Conservation (phyloP, 2,797 vertebrate species). For the Catostomus latipinnis region DNA sequence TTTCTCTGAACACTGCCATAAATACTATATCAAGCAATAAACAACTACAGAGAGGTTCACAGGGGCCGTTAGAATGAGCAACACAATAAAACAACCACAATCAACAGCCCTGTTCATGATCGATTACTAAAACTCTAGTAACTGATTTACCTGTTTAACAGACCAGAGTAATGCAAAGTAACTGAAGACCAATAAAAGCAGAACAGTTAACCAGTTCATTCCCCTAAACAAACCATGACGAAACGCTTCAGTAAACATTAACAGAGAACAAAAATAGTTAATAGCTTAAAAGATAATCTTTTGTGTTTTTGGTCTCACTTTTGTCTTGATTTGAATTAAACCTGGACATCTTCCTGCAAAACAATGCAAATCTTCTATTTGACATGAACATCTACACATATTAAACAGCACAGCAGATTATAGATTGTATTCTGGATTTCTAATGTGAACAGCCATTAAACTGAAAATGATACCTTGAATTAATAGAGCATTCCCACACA, state of each 20-base stretch:
- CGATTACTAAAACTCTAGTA: constrained; percentile 30
- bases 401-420: no score
- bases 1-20: constrained; percentile 37
- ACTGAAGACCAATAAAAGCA: constrained; percentile 13
- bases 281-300: not conserved
- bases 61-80: constrained; percentile 7
- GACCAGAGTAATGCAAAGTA: constrained; percentile 6
- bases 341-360: constrained; percentile 1
- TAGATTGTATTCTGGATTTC: not conserved
- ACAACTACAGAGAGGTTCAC: constrained; percentile 45
- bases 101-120: not conserved
- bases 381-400: no score
- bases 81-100: constrained; percentile 8
- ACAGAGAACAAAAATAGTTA: not conserved
- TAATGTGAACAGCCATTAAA: constrained; percentile 9
- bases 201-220: not conserved
- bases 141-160: constrained; percentile 47
- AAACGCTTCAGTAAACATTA: not conserved
- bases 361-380: not conserved
- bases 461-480: not conserved
- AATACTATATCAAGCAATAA: constrained; percentile 50
- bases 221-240: not conserved
- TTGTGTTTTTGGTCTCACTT: not conserved
- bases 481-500: constrained; percentile 6
- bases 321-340: not conserved